Base-by-base conservation (phyloP, 2,113 vertebrate species). In the Solea solea region DNA sequence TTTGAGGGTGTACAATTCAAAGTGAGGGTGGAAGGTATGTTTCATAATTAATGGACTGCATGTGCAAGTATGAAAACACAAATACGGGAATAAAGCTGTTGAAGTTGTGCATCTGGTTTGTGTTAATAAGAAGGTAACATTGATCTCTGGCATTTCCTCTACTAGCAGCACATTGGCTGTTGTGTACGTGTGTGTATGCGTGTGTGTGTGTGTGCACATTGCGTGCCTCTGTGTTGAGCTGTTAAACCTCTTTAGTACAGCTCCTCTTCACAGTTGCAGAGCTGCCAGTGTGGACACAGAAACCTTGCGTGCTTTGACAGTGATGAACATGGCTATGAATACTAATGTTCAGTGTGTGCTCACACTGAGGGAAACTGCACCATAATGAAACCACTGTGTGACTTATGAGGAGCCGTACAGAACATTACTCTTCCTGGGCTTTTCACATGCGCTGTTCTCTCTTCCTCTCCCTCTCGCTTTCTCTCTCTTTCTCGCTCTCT, bases 251-350 rank as follows among this genome's bases (percentile, higher is more conserved):
- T 58, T 86, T 69, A 81, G 61, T n/a, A 59, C 62, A 71, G 66
- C 72, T 59, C 54, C 41, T 64, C 66, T 63, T 57, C 58, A 69
- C 60, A 40, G 58, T 69, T 59, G 59, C 66, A 70, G 60, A 70
- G 74, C 74, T 76, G 66, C 60, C 59, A 64, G 40, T 64, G 40
- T 76, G 67, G 60, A 76, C 60, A 64, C 60, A 69, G 60, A 76
- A 41, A 59, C 53, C 53, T 46, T 75, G 60, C 48, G 40, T 27
- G 60, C 60, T 64, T 45, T 67, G 51, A 63, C 71, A 74, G 74
- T 58, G 56, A 74, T 65, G 71, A 62, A 74, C 71, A 70, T 70
- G 76, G 34, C 71, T 42, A 63, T 83, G 76, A 74, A 83, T 79
- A 75, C 62, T 75, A 83, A 58, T 58, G 39, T 16, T 58, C 8